Base-by-base conservation (phyloP, 2,888 invertebrate genomes). In the Patella pellucida region DNA sequence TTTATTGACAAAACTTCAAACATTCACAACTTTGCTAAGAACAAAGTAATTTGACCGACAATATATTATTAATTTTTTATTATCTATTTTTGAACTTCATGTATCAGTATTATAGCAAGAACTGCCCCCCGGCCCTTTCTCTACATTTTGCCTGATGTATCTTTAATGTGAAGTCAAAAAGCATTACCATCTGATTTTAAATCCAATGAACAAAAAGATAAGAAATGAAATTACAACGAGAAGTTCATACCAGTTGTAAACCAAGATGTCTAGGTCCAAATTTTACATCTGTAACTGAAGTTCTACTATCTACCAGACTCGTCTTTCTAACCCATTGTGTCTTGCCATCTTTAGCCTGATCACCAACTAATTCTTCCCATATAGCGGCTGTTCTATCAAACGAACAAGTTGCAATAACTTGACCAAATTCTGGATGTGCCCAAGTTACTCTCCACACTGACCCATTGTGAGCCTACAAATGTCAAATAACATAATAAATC, bases 401-500 rank as follows among this genome's bases (percentile, higher is more conserved):
- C 0, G 98, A 98, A 91, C 99, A 99, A 1, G 99, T 98, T 2
- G 98, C 99, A 52, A 99, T 92, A n/a, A 99, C 97, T 91, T 99
- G 98, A 0, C 99, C 99, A 91, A 98, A 99, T 91, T 99, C 99
- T 0, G 99, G 99, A 93, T 99, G 98, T 0, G 99, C 98, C 99
- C 99, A 99, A 0, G 92, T 92, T 2, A 98, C 96, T 90, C 98
- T 96, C 98, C 98, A 99, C 27, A 99, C 97, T 0, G 98, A 97
- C 0, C 99, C 99, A 85, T 96, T 96, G 90, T 99, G 99, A 0
- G 97, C 90, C 92, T 92, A 79, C 68, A 86, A 78, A 68, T n/a
- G n/a, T n/a, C n/a, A n/a, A n/a, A n/a, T n/a, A 68, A 41, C 50
- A 50, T 19, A 76, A 15, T 71, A 68, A 51, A 62, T 14, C 72